A percentile compares a stretch with the other conserved stretches of the same genome.
These are phyloP conservation scores for Lepisosteus osseus DNA, from an alignment of 2,113 vertebrate species.

Conservation along the genomic window DNA sequence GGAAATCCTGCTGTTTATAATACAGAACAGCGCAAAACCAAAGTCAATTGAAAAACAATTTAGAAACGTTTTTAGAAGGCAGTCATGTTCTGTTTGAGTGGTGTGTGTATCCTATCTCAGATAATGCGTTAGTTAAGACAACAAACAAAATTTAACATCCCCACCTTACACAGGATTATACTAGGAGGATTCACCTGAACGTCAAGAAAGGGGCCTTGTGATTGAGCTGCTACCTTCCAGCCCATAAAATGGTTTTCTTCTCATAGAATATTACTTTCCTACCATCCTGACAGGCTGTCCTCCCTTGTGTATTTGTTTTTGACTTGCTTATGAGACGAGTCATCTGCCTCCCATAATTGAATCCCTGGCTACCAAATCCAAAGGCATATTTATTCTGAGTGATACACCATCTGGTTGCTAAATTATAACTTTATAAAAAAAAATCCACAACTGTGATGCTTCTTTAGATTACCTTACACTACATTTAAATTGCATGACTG, in stretches of 20 bases:
- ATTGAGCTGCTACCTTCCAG: background rate
- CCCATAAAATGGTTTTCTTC: background rate
- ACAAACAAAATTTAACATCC: no score
- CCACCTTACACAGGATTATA: background rate
- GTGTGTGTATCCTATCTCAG: no score
- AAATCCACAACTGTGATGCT: background rate
- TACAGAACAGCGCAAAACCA: no score
- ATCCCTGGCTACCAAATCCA: background rate
- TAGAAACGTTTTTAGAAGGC: no score
- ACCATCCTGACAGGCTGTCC: background rate
- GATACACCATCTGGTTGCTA: constrained; percentile 8
- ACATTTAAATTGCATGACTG: no score
- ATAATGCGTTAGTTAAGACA: no score
- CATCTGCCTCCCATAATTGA: constrained; percentile 8
- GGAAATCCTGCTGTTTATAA: no score
- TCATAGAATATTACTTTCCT: background rate
- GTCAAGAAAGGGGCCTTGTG: background rate
- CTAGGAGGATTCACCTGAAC: background rate
- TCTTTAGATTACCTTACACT: background rate
- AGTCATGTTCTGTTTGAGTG: no score
- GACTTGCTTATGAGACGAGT: constrained; percentile 7
- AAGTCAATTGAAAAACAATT: no score
- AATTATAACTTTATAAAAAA: constrained; percentile 6
- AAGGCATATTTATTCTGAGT: constrained; percentile 10
- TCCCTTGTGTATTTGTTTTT: background rate